A percentile compares a stretch with the other conserved stretches of the same genome.
Conservation (phyloP, 2,797 vertebrate genomes). For the Melanotaenia nigrans region DNA sequence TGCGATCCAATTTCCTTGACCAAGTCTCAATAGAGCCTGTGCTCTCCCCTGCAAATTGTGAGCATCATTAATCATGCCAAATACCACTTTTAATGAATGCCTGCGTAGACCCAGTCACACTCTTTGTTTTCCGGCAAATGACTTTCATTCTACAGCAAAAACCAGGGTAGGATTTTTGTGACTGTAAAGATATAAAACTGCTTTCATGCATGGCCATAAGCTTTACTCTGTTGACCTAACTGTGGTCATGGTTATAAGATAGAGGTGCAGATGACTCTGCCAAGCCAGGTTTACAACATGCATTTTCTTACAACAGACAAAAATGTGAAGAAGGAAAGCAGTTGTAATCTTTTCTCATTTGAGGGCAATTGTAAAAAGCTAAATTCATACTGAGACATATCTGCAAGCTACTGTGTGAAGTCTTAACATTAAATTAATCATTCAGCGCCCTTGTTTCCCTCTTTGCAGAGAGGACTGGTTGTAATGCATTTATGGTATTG, state of each 20-base stretch:
- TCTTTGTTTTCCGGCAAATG: slow-evolving; percentile 70
- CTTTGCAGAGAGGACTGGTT: slow-evolving; percentile 1
- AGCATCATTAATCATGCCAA: slow-evolving; percentile 83
- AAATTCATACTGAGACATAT: slow-evolving; percentile 19
- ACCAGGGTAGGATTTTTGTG: slow-evolving; percentile 49
- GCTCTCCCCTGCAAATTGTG: slow-evolving; percentile 66
- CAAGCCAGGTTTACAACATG: slow-evolving; percentile 6
- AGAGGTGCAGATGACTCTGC: slow-evolving; percentile 21
- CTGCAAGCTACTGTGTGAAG: slow-evolving; percentile 24
- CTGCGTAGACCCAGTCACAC: slow-evolving; percentile 52
- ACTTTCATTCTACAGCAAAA: slow-evolving; percentile 50
- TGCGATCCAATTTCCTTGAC: slow-evolving; percentile 52
- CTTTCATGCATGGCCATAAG: slow-evolving; percentile 48
- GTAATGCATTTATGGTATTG: slow-evolving; percentile 13
- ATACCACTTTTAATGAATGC: slow-evolving; percentile 81
- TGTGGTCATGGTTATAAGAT: slow-evolving; percentile 37
- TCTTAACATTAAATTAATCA: slow-evolving; percentile 41
- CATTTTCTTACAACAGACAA: slow-evolving; percentile 26
- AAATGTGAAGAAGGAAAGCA: slow-evolving; percentile 14
- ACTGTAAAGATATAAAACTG: slow-evolving; percentile 55
- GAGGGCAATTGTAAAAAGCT: slow-evolving; percentile 8
- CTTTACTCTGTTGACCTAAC: slow-evolving; percentile 55
- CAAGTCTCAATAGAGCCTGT: slow-evolving; percentile 50
- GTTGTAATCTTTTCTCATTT: slow-evolving; percentile 22
- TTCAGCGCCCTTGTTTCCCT: slow-evolving; percentile 19